Conservation (phyloP, 2,113 vertebrate species). For the Pteropus alecto region DNA sequence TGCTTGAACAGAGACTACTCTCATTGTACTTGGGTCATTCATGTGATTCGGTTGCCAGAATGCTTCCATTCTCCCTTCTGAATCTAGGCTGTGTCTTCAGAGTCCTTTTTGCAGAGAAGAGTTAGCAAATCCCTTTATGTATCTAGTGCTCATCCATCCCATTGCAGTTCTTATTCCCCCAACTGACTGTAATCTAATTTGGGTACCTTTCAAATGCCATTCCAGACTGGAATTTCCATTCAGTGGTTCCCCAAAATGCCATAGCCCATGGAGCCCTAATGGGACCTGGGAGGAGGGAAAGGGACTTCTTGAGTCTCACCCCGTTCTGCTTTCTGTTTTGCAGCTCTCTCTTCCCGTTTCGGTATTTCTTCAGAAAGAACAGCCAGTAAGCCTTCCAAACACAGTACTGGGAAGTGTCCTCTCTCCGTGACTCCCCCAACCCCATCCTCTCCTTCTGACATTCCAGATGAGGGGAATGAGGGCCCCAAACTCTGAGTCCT, state of each 20-base stretch:
- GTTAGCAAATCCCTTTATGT: background rate
- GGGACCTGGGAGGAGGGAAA: background rate
- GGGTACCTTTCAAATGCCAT: constrained; percentile 20
- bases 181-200: constrained; percentile 41
- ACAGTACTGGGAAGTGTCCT: background rate
- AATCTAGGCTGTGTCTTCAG: background rate
- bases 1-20: background rate
- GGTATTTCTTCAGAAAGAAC: constrained; percentile 71
- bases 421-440: background rate
- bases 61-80: background rate
- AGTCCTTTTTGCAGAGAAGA: background rate
- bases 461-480: background rate
- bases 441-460: background rate
- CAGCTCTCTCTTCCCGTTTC: constrained; percentile 76
- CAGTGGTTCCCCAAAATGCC: constrained; percentile 22
- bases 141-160: background rate
- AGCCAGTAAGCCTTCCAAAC: constrained; percentile 6
- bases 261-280: background rate
- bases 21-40: background rate
- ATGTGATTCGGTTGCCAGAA: background rate
- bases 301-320: background rate
- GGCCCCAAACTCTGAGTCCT: background rate
- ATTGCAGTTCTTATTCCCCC: background rate
- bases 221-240: constrained; percentile 43
- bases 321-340: background rate